These are phyloP conservation scores for Tipula unca DNA, from an alignment of 2,888 invertebrate genomes.

Conservation along the genomic window DNA sequence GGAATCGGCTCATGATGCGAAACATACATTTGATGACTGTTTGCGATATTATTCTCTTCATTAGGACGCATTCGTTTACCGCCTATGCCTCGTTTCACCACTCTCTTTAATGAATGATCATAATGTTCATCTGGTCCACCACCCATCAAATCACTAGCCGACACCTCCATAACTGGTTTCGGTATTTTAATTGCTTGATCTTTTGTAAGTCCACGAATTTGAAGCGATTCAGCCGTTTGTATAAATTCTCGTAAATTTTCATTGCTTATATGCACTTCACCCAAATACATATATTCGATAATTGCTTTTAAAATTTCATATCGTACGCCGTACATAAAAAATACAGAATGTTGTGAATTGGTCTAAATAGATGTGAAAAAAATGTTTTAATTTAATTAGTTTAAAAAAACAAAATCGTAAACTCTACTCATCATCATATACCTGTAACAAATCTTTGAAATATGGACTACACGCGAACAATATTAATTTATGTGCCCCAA, in stretches of 20 bases:
- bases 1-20: conserved; percentile 1
- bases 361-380: background rate
- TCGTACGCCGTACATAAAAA: conserved; percentile 26
- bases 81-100: background rate
- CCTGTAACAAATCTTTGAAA: conserved; percentile 24
- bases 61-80: background rate
- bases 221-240: conserved; percentile 25
- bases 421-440: background rate
- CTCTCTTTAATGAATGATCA: background rate
- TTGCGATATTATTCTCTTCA: background rate
- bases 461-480: conserved; percentile 26
- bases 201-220: conserved; percentile 26
- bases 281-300: conserved; percentile 26
- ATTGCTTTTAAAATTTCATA: conserved; percentile 26
- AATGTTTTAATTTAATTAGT: background rate
- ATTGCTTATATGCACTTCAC: conserved; percentile 26
- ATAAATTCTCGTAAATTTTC: conserved; percentile 26
- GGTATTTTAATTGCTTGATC: conserved; percentile 20
- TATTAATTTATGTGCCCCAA: conserved; percentile 26
- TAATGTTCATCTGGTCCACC: background rate
- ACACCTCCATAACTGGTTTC: background rate
- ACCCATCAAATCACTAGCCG: background rate
- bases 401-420: background rate
- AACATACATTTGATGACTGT: background rate
- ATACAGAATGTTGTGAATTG: conserved; percentile 18